A percentile compares a stretch with the other conserved stretches of the same genome.
phyloP scores from a whole-genome alignment of 2,113 vertebrate species.

The Pluvianellus socialis region DNA sequence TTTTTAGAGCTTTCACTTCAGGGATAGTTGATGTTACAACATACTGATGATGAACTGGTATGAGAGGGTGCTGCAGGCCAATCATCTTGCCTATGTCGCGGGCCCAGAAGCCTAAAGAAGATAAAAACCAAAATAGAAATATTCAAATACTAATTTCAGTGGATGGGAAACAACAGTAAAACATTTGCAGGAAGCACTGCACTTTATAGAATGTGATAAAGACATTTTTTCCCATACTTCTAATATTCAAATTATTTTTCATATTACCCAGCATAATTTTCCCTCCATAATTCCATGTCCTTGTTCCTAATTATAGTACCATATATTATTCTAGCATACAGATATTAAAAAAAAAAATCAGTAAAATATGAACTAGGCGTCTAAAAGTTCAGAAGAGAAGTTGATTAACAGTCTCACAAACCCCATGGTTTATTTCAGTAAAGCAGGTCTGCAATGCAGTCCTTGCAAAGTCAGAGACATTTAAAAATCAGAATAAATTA shows the following conservation, averaged over 20 bases:
- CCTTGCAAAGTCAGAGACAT: not conserved
- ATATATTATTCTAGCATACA: not conserved
- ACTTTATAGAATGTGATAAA: not conserved
- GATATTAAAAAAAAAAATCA: not conserved
- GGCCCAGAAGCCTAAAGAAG: slow-evolving; percentile 91
- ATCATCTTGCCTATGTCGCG: slow-evolving; percentile 90
- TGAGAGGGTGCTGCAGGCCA: slow-evolving; percentile 89
- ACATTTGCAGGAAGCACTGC: not conserved
- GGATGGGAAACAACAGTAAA: not conserved
- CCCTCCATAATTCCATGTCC: not conserved
- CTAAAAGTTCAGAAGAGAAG: not conserved
- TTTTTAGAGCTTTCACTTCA: slow-evolving; percentile 91
- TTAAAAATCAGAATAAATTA: not conserved
- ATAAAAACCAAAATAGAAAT: not conserved
- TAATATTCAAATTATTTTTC: not conserved
- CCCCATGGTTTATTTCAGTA: not conserved
- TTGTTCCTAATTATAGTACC: not conserved
- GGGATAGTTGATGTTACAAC: slow-evolving; percentile 91
- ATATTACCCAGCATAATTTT: not conserved
- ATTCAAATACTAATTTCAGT: not conserved
- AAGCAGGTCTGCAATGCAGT: not conserved
- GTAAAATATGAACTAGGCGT: not conserved
- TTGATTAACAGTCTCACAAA: not conserved
- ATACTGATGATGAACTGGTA: slow-evolving; percentile 98
- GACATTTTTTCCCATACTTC: not conserved